Evolutionary conservation across 1,140 invertebrate genomes (phyloP).

Genomic region (Leptoteleia sp.): DNA sequence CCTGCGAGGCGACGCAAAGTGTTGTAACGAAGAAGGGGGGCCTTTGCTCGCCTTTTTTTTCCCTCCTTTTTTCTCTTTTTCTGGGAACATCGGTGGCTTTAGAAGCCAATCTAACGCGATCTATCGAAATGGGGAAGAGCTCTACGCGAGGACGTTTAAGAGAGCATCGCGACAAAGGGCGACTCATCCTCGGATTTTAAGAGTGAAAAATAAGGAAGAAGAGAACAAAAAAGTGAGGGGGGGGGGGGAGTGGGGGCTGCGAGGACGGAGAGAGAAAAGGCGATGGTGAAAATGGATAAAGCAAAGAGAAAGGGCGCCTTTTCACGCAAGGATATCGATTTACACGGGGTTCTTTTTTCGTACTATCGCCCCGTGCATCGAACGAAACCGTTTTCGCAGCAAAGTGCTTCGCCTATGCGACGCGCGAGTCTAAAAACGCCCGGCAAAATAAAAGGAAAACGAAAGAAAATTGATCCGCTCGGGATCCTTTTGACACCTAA

Average conservation of each 20-base stretch:
- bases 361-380: slow-evolving; percentile 65
- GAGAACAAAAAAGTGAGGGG: slow-evolving; percentile 25
- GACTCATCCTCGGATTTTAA: slow-evolving; percentile 67
- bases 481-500: slow-evolving; percentile 57
- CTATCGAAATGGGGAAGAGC: slow-evolving; percentile 66
- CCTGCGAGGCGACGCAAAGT: no score
- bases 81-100: slow-evolving; percentile 59
- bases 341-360: slow-evolving; percentile 63
- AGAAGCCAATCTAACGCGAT: slow-evolving; percentile 68
- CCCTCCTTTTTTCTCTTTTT: slow-evolving; percentile 23
- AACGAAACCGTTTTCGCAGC: slow-evolving; percentile 40
- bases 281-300: slow-evolving; percentile 63
- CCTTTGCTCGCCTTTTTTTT: no score
- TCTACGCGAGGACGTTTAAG: slow-evolving; percentile 62
- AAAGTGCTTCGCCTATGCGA: slow-evolving; percentile 52
- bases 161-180: slow-evolving; percentile 64
- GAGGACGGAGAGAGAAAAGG: slow-evolving; percentile 28
- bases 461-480: slow-evolving; percentile 50
- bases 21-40: no score
- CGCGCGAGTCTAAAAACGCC: slow-evolving; percentile 39
- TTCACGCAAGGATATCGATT: slow-evolving; percentile 70
- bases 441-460: slow-evolving; percentile 37
- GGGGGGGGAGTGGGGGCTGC: no score
- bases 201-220: slow-evolving; percentile 54
- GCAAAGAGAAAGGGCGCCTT: slow-evolving; percentile 66